These are phyloP conservation scores for Argopecten irradians DNA, from an alignment of 1,140 invertebrate species.

Conservation along the genomic window DNA sequence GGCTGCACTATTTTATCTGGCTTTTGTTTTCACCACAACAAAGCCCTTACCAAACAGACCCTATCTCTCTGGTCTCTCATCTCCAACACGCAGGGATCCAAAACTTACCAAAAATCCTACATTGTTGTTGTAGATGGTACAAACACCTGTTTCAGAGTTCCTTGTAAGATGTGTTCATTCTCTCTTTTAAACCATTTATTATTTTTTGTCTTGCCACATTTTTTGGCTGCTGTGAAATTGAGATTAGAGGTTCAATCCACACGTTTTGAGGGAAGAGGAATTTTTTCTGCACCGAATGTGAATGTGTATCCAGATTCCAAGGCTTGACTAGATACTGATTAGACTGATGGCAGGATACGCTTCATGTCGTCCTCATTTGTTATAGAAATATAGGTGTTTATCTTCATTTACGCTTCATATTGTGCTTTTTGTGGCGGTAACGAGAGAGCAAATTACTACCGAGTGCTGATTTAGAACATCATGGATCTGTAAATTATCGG, in stretches of 20 bases:
- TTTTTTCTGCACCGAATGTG: constrained; percentile 16
- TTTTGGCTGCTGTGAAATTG: background rate
- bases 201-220: background rate
- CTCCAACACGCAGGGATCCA: background rate
- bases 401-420: constrained; percentile 11
- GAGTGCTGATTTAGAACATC: too few relatives aligned
- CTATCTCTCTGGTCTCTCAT: background rate
- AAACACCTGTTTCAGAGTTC: background rate
- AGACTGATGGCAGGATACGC: too few relatives aligned
- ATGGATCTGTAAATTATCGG: too few relatives aligned
- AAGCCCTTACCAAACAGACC: background rate
- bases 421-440: too few relatives aligned
- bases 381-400: background rate
- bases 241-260: constrained; percentile 7
- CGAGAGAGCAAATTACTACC: too few relatives aligned
- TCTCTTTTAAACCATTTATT: background rate
- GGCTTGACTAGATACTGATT: background rate
- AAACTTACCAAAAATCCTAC: background rate
- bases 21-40: background rate
- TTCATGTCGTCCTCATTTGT: too few relatives aligned
- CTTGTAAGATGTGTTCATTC: background rate
- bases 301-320: background rate
- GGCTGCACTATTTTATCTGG: background rate
- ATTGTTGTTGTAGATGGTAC: background rate
- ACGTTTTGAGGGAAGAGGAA: background rate